Percentiles rank a stretch among this genome's conserved stretches.
Conservation (phyloP, 2,113 vertebrate genomes). For the Tachysurus fulvidraco region DNA sequence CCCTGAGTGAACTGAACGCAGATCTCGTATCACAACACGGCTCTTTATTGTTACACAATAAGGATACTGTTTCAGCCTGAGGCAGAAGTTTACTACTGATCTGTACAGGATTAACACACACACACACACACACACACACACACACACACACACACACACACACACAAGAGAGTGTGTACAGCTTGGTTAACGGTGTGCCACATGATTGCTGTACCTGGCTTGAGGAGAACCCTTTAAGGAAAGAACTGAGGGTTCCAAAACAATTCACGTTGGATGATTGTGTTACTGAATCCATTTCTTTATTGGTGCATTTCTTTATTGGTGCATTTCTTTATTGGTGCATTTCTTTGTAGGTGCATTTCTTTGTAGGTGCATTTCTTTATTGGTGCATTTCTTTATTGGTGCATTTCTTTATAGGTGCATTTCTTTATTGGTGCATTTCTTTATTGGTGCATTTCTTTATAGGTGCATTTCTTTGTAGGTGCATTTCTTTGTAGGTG, state of each 20-base stretch:
- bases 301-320: neutral
- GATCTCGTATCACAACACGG: constrained; percentile 27
- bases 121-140: constrained; percentile 15
- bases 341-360: no score
- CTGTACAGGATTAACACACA: constrained; percentile 40
- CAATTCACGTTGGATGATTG: neutral
- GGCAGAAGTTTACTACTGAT: constrained; percentile 52
- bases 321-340: no score
- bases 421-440: no score
- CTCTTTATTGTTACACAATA: constrained; percentile 26
- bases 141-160: constrained; percentile 6
- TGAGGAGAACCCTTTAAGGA: constrained; percentile 1
- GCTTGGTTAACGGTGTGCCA: constrained; percentile 30
- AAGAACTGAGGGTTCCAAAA: neutral
- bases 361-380: neutral
- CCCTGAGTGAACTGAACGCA: neutral
- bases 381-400: neutral
- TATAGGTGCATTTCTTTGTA: no score
- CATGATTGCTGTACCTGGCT: constrained; percentile 12
- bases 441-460: neutral
- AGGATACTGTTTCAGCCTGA: constrained; percentile 57
- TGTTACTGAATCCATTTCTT: neutral
- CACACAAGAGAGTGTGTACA: neutral
- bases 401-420: no score
- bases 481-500: neutral